A percentile compares a stretch with the other conserved stretches of the same genome.
These are phyloP conservation scores for Crossocerus cetratus DNA, from an alignment of 2,888 invertebrate species.

Conservation along the genomic window DNA sequence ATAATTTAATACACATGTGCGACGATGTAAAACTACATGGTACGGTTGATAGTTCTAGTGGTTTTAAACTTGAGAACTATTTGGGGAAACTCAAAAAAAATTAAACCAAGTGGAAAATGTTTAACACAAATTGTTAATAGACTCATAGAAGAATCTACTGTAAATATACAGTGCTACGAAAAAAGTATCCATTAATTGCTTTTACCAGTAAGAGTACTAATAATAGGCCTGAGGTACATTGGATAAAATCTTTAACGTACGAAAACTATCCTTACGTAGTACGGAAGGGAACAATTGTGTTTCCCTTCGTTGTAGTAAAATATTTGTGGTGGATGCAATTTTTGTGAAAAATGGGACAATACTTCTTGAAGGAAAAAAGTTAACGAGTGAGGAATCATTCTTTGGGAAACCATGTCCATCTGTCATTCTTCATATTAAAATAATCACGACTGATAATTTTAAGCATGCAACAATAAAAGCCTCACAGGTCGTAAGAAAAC, in stretches of 20 bases:
- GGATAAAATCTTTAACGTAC: slow-evolving; percentile 1
- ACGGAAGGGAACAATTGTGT: slow-evolving; percentile 2
- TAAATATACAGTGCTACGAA: background rate
- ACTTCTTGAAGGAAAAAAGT: background rate
- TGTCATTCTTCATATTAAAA: background rate
- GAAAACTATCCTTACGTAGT: background rate
- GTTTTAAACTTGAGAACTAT: slow-evolving; percentile 12
- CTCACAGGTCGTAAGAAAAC: background rate
- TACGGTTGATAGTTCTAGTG: background rate
- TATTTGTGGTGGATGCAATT: background rate
- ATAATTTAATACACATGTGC: slow-evolving; percentile 8
- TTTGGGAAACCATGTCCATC: background rate
- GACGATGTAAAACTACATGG: slow-evolving; percentile 3
- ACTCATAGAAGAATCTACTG: slow-evolving; percentile 1
- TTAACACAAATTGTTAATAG: slow-evolving; percentile 7
- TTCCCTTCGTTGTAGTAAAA: background rate
- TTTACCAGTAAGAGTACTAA: background rate
- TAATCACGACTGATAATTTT: background rate
- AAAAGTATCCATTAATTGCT: background rate
- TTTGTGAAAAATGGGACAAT: slow-evolving; percentile 1
- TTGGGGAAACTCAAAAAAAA: slow-evolving; percentile 1
- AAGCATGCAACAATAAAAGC: background rate
- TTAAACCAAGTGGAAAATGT: slow-evolving; percentile 1
- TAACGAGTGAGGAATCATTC: background rate
- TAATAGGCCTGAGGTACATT: background rate